Percentiles rank a stretch among this genome's conserved stretches.
Evolutionary conservation across 53 echinoderm and acorn worm genomes (phyloP).

Genomic region (Patiria pectinifera): DNA sequence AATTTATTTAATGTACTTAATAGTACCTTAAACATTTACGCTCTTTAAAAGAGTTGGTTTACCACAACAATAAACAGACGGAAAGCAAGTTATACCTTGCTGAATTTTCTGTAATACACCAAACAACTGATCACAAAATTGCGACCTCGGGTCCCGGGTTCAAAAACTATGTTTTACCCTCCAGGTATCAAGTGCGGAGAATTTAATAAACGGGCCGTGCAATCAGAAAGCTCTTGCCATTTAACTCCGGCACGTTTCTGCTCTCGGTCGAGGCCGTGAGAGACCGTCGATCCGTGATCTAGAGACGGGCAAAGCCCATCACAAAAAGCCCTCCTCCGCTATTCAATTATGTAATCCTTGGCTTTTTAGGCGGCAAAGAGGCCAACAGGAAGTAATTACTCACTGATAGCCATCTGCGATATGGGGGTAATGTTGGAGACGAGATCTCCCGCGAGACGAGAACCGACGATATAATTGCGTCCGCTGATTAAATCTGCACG

Average conservation of each 20-base stretch:
- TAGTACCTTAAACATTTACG: too few species aligned
- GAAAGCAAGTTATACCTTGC: too few species aligned
- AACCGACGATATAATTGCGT: not conserved
- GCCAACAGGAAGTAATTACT: constrained; percentile 12
- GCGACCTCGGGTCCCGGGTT: too few species aligned
- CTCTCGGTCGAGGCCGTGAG: not conserved
- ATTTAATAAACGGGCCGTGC: not conserved
- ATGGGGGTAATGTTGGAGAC: not conserved
- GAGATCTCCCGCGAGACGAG: constrained; percentile 5
- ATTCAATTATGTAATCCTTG: constrained; percentile 5
- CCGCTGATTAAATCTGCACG: not conserved
- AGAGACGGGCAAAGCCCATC: not conserved
- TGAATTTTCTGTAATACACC: too few species aligned
- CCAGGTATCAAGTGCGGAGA: not conserved
- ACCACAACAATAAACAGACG: too few species aligned
- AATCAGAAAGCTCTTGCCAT: not conserved
- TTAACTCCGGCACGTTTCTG: not conserved
- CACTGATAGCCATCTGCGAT: not conserved
- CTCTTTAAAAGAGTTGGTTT: too few species aligned
- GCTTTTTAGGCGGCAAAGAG: not conserved
- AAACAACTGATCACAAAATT: too few species aligned
- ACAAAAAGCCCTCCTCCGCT: not conserved
- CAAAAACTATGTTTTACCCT: not conserved
- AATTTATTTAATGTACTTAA: too few species aligned
- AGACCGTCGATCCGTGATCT: not conserved